Evolutionary conservation across 2,113 vertebrate genomes (phyloP).

Genomic region (Progne subis): DNA sequence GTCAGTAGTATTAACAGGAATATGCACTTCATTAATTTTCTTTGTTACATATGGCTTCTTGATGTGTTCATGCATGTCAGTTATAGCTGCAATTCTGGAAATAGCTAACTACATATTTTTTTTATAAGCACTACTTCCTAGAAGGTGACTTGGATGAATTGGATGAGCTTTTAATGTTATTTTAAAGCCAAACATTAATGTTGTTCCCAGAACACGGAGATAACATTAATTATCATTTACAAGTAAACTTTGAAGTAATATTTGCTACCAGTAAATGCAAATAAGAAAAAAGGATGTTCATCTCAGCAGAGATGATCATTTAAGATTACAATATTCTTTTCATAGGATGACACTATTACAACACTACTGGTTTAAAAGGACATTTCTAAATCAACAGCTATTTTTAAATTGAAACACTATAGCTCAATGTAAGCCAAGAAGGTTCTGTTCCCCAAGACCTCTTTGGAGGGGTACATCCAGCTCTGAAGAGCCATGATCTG

Average conservation of each 20-base stretch:
- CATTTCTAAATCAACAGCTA: constrained; percentile 12
- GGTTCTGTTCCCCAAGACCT: not conserved
- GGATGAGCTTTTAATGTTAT: not conserved
- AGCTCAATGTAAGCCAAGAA: not conserved
- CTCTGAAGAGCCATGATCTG: constrained; percentile 28
- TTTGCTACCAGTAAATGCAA: not conserved
- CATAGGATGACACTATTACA: not conserved
- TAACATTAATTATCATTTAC: not conserved
- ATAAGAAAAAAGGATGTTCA: not conserved
- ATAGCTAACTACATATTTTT: not conserved
- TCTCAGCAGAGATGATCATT: not conserved
- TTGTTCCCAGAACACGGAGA: not conserved
- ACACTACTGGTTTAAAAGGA: not conserved
- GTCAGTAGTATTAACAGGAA: not conserved
- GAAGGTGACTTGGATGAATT: not conserved
- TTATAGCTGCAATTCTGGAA: not conserved
- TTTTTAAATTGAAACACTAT: not conserved
- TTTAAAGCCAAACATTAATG: not conserved
- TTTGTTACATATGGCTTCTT: not conserved
- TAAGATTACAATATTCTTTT: not conserved
- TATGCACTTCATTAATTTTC: not conserved
- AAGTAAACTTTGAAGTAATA: not conserved
- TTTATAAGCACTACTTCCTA: not conserved
- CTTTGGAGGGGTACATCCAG: not conserved
- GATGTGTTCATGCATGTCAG: not conserved